phyloP scores from a whole-genome alignment of 92 coral and sea anemone genomes.

The Phenganax marumi region DNA sequence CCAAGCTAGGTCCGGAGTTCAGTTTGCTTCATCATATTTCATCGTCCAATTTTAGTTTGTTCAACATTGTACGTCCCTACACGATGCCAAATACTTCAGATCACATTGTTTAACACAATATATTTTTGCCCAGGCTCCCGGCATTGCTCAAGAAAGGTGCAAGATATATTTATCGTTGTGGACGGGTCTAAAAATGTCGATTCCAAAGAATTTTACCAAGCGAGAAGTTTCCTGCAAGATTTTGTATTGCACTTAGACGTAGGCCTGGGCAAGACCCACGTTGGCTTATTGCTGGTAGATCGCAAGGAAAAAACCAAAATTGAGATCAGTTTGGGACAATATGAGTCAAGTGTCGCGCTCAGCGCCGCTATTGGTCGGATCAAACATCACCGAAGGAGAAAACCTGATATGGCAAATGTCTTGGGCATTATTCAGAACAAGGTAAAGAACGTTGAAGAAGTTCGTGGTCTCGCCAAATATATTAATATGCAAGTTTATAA shows the following conservation, averaged over 20 bases:
- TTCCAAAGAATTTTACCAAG: neutral
- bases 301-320: conserved; percentile 15
- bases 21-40: too few relatives aligned
- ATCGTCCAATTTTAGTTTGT: too few relatives aligned
- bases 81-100: too few relatives aligned
- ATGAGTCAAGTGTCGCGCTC: conserved; percentile 5
- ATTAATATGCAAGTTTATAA: neutral
- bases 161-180: conserved; percentile 28
- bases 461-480: neutral
- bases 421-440: conserved; percentile 32
- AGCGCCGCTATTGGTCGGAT: conserved; percentile 18
- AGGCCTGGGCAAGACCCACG: conserved; percentile 38
- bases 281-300: conserved; percentile 22
- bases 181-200: conserved; percentile 25
- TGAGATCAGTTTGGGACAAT: conserved; percentile 36
- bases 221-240: conserved; percentile 13
- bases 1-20: too few relatives aligned
- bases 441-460: neutral
- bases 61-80: too few relatives aligned
- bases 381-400: conserved; percentile 2
- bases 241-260: conserved; percentile 22
- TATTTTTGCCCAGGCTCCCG: conserved; percentile 10
- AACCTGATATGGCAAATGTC: conserved; percentile 33
- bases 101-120: neutral
- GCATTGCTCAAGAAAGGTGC: neutral